A percentile compares a stretch with the other conserved stretches of the same genome.
Evolutionary conservation across 2,113 vertebrate genomes (phyloP).

Genomic region (Dipodomys ordii): DNA sequence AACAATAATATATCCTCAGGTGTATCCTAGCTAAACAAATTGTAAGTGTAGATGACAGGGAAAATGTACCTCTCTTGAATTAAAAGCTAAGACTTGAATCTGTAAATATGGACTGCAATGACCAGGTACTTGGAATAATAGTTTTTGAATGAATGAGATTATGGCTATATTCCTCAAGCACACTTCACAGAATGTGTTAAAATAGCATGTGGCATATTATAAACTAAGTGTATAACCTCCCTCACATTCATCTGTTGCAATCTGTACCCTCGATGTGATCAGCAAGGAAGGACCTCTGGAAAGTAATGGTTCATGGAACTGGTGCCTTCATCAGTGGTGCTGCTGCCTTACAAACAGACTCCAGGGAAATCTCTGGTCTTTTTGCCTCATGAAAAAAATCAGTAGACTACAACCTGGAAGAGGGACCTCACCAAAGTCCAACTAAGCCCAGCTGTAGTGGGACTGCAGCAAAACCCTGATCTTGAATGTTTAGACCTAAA

Average conservation of each 20-base stretch:
- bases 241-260: neutral
- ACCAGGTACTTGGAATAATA: neutral
- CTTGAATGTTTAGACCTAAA: neutral
- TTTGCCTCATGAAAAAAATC: neutral
- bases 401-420: neutral
- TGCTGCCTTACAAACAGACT: neutral
- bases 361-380: neutral
- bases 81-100: neutral
- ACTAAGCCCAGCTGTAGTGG: neutral
- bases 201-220: neutral
- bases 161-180: neutral
- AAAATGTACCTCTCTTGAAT: neutral
- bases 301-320: neutral
- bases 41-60: neutral
- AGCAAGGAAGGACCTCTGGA: neutral
- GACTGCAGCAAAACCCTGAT: neutral
- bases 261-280: neutral
- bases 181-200: neutral
- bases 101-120: neutral
- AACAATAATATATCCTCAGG: too few relatives aligned
- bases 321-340: too few relatives aligned
- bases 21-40: neutral
- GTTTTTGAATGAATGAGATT: neutral
- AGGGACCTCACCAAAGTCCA: neutral
- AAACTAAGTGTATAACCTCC: neutral